These are phyloP conservation scores for Drosophila tropicalis DNA, from an alignment of 1,140 invertebrate genomes.

Conservation along the genomic window DNA sequence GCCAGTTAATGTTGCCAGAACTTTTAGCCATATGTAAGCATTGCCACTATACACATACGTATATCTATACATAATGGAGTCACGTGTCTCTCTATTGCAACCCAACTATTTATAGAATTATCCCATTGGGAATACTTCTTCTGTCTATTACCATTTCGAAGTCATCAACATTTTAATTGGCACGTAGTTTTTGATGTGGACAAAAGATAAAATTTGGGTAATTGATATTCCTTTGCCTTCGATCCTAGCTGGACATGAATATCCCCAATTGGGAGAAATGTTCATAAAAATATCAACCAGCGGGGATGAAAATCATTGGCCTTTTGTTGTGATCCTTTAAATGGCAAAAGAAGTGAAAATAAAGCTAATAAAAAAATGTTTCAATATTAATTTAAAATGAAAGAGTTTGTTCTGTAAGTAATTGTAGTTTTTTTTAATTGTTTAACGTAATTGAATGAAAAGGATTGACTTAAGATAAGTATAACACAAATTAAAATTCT, in stretches of 20 bases:
- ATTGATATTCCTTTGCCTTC: constrained; percentile 41
- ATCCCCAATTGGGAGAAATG: too few relatives aligned
- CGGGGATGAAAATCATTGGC: too few relatives aligned
- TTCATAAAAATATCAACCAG: too few relatives aligned
- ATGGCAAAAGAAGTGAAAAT: too few relatives aligned
- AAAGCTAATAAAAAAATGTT: too few relatives aligned
- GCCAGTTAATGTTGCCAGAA: constrained; percentile 42
- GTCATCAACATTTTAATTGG: constrained; percentile 47
- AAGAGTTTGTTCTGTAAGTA: too few relatives aligned
- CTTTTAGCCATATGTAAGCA: constrained; percentile 47
- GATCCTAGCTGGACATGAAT: background rate
- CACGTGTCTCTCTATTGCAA: constrained; percentile 41
- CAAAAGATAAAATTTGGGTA: constrained; percentile 39
- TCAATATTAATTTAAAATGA: too few relatives aligned
- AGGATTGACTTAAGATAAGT: too few relatives aligned
- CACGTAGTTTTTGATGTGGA: constrained; percentile 46
- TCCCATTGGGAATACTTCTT: constrained; percentile 29
- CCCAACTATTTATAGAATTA: constrained; percentile 35
- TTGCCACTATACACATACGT: background rate
- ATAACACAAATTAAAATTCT: too few relatives aligned
- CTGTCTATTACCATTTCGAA: constrained; percentile 16
- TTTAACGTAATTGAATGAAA: too few relatives aligned
- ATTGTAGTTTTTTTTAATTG: too few relatives aligned
- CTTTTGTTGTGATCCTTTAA: too few relatives aligned
- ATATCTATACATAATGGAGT: constrained; percentile 34